These are phyloP conservation scores for Urocitellus parryii DNA, from an alignment of 2,113 vertebrate genomes.

Conservation along the genomic window DNA sequence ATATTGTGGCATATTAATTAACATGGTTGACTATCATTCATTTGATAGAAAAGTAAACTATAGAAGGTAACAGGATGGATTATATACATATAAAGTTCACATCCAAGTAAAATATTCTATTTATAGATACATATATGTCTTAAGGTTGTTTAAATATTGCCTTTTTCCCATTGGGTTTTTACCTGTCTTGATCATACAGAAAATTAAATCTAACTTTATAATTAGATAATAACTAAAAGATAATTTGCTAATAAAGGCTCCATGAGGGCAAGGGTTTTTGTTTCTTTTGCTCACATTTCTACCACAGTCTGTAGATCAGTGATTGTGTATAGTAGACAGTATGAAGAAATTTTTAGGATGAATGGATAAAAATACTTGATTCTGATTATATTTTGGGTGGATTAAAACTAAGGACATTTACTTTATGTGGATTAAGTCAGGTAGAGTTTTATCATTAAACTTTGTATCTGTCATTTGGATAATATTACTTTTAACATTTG, in stretches of 20 bases:
- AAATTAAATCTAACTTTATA: not conserved
- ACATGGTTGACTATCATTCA: not conserved
- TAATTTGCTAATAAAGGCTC: not conserved
- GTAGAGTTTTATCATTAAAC: constrained; percentile 43
- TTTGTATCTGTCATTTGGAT: constrained; percentile 4
- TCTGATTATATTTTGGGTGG: not conserved
- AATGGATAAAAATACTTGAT: constrained; percentile 41
- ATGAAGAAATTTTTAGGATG: not conserved
- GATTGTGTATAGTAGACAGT: not conserved
- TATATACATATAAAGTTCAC: constrained; percentile 43
- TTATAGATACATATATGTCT: not conserved
- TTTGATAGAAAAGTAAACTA: constrained; percentile 44
- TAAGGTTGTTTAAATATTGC: constrained; percentile 28
- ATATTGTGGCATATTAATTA: constrained; percentile 25
- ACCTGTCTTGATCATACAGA: not conserved
- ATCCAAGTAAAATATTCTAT: constrained; percentile 12
- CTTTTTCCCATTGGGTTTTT: not conserved
- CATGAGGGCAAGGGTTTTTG: not conserved
- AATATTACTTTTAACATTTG: constrained; percentile 45
- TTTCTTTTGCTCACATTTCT: not conserved
- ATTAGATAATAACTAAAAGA: not conserved
- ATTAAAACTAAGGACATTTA: constrained; percentile 35
- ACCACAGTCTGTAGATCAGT: not conserved
- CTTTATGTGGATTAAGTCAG: constrained; percentile 19
- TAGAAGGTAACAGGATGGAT: not conserved